Evolutionary conservation across 2,113 vertebrate species (phyloP), one percentile per base, ranked within the genome.

Genomic region (Mionectes macconnelli): DNA sequence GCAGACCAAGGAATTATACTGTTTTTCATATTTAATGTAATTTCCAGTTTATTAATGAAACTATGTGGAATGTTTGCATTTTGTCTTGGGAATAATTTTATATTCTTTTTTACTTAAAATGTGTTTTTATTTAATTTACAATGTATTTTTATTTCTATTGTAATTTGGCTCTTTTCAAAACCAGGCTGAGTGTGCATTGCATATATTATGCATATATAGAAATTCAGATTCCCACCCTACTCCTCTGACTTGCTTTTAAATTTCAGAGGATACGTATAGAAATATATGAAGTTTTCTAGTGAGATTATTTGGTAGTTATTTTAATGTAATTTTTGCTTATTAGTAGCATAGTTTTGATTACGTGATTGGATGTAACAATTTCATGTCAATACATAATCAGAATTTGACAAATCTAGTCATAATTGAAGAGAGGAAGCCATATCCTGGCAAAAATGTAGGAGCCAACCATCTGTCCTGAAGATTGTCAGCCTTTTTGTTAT

Each of bases 401-500:
- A 84, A 78, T 31, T 47, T 94, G 80, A 94, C 44, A 93, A 92
- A 94, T 72, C 27, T 56, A 45, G 52, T 30, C 8, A 9, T 81
- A 91, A 89, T 69, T 87, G 84, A 90, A 56, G 84, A 91, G 44
- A 91, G 50, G 42, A 84, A 87, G 35, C 57, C 30, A 22, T 55
- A 83, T 91, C 50, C 82, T 93, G 87, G 74, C 84, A 95, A 89
- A 93, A 89, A 78, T 33, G 57, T 79, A 68, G 66, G 49, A 92
- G 47, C 57, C 56, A 87, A 47, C 87, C 91, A 87, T 94, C 84
- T 92, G 87, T 93, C 92, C 68, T 87, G 33, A 87, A 64, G 59
- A 64, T 44, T 94, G 75, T 85, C 91, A 96, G 81, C 84, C 81
- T 95, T 96, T 95, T 92, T 89, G 33, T 62, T 96, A 78, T 79